Evolutionary conservation across 1,140 invertebrate genomes (phyloP), one percentile per base, ranked within the genome.

Genomic region (Drosophila ananassae): DNA sequence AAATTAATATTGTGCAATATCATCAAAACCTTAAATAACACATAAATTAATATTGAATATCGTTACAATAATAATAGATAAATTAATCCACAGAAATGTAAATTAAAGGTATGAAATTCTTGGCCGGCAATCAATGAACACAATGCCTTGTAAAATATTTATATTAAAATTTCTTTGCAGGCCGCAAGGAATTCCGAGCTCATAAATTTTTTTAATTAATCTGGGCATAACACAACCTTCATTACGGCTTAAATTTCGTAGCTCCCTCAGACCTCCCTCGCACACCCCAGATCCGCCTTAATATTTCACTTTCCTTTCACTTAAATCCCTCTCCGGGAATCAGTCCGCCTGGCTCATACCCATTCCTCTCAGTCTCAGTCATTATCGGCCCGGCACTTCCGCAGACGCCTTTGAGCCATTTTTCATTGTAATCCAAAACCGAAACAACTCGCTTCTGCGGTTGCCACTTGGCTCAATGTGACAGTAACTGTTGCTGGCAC

Each of bases 351-450:
- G 50, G 9, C 0, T 7, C 10, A n/a, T 10, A 22, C 21, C 12
- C 50, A 28, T 46, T 34, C 48, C 72, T 37, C 52, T 71, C 54
- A 46, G 64, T 37, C 52, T 71, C 54, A 46, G 64, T 74, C 71
- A 74, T 74, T 74, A 74, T 74, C 28, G 61, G 39, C 21, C 34
- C 30, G 54, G 53, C 61, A 75, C 53, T 75, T 75, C 72, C 72
- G 73, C 55, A 59, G 61, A 58, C 72, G 72, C 72, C 73, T 66
- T 73, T 28, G 17, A 57, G 61, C 73, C 73, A 76, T 76, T 60
- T 68, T 75, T 76, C 73, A 76, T 68, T 76, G 73, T 76, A 76
- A 76, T 76, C 51, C 73, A 67, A 76, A 76, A 68, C 73, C 73
- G 28, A 28, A 47, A 44, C 41, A 44, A 53, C 34, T 57, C 51